A percentile compares a stretch with the other conserved stretches of the same genome.
phyloP scores from a whole-genome alignment of 2,797 vertebrate species.

The Psittacula echo region DNA sequence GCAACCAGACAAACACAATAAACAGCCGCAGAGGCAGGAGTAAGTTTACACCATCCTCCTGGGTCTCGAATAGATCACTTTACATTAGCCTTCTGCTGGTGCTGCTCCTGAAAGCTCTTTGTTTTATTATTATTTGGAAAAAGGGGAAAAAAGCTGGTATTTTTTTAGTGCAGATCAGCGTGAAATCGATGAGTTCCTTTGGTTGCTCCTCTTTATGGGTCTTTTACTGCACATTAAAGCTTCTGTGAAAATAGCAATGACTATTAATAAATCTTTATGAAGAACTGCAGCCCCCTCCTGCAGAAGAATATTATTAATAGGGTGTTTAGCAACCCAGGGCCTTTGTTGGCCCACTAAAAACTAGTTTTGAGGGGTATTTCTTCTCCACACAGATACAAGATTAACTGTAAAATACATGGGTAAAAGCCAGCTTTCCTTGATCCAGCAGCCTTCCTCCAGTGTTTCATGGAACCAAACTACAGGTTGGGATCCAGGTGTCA shows the following conservation, averaged over 20 bases:
- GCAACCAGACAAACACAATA: constrained; percentile 89
- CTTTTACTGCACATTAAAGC: constrained; percentile 53
- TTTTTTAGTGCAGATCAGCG: constrained; percentile 29
- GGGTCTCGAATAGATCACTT: constrained; percentile 84
- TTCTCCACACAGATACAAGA: neutral
- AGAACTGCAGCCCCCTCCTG: neutral
- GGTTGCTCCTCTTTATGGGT: constrained; percentile 50
- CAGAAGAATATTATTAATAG: constrained; percentile 51
- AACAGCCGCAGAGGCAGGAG: constrained; percentile 81
- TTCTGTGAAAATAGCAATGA: constrained; percentile 43
- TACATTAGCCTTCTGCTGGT: constrained; percentile 75
- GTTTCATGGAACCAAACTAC: neutral
- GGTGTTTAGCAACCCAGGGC: neutral
- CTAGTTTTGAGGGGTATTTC: neutral
- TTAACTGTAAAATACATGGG: constrained; percentile 7
- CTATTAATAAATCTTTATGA: constrained; percentile 49
- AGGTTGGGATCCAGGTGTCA: neutral
- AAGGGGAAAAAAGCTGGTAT: neutral
- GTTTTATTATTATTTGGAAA: constrained; percentile 75
- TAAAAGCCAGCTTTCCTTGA: neutral
- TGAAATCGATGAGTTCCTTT: constrained; percentile 59
- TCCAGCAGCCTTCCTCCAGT: neutral
- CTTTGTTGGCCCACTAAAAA: neutral
- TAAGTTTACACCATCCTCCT: constrained; percentile 80
- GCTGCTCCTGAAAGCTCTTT: constrained; percentile 79